These are phyloP conservation scores for Hylaeus volcanicus DNA, from an alignment of 1,140 invertebrate species.

Conservation along the genomic window DNA sequence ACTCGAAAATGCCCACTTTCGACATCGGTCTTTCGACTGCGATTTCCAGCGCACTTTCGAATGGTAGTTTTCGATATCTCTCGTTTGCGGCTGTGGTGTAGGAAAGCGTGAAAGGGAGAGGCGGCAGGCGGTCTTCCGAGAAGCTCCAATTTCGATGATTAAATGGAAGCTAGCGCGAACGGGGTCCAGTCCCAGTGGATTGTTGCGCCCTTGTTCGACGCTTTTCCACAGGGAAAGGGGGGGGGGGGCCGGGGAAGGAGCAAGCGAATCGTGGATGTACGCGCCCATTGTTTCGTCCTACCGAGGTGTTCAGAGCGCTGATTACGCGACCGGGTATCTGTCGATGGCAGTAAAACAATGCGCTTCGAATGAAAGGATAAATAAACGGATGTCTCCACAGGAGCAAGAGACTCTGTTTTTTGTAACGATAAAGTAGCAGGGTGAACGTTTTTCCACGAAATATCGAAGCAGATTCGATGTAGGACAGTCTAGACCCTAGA, in stretches of 20 bases:
- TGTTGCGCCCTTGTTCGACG: not conserved
- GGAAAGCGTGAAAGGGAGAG: not conserved
- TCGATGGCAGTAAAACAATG: slow-evolving; percentile 27
- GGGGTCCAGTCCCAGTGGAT: slow-evolving; percentile 6
- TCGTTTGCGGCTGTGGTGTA: not conserved
- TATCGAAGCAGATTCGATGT: too few relatives aligned
- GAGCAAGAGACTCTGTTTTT: not conserved
- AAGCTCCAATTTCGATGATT: slow-evolving; percentile 35
- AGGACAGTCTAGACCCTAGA: too few relatives aligned
- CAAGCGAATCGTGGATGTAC: not conserved
- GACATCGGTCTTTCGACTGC: too few relatives aligned
- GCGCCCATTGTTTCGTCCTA: slow-evolving; percentile 2
- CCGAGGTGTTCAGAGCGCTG: slow-evolving; percentile 10
- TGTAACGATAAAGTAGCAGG: too few relatives aligned
- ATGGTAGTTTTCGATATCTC: not conserved
- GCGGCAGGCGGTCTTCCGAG: not conserved
- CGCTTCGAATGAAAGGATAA: slow-evolving; percentile 16
- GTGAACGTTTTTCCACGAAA: not conserved
- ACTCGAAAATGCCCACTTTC: too few relatives aligned
- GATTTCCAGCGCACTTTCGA: too few relatives aligned
- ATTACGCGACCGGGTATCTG: slow-evolving; percentile 34
- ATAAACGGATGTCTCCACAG: slow-evolving; percentile 12
- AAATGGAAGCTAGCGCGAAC: slow-evolving; percentile 15
- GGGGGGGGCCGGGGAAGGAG: not conserved
- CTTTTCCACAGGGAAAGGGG: not conserved